A percentile compares a stretch with the other conserved stretches of the same genome.
Conservation (phyloP, 2,113 vertebrate species). For the Gymnarchus niloticus region DNA sequence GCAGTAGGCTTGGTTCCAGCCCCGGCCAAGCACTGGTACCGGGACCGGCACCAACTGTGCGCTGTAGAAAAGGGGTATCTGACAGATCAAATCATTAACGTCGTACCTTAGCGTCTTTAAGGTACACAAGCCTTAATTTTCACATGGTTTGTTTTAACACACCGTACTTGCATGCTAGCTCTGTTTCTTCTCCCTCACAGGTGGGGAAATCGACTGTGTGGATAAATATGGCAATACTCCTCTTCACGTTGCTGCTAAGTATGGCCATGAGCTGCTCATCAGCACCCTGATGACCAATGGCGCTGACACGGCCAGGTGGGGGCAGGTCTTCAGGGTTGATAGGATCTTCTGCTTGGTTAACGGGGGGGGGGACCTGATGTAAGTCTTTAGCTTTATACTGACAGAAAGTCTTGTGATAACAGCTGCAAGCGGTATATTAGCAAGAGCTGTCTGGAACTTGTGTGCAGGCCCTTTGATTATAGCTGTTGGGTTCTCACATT, state of each 20-base stretch:
- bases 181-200: constrained; percentile 47
- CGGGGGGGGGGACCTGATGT: background rate
- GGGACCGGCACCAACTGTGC: no score
- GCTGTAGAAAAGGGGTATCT: no score
- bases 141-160: no score
- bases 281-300: constrained; percentile 92
- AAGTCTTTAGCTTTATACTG: background rate
- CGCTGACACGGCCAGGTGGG: constrained; percentile 82
- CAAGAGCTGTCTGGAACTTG: background rate
- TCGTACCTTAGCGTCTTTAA: no score
- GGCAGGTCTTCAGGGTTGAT: background rate
- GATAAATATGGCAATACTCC: constrained; percentile 88
- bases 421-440: background rate
- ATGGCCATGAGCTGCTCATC: constrained; percentile 91
- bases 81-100: no score
- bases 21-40: no score
- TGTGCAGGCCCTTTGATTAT: background rate
- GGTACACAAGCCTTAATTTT: no score
- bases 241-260: constrained; percentile 89
- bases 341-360: no score
- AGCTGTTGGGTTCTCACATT: background rate
- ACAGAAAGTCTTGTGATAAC: no score
- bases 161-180: no score
- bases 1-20: no score
- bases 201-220: constrained; percentile 84